Percentiles rank a stretch among this genome's conserved stretches.
Conservation (phyloP, 2,797 vertebrate genomes). For the Acropternis orthonyx region DNA sequence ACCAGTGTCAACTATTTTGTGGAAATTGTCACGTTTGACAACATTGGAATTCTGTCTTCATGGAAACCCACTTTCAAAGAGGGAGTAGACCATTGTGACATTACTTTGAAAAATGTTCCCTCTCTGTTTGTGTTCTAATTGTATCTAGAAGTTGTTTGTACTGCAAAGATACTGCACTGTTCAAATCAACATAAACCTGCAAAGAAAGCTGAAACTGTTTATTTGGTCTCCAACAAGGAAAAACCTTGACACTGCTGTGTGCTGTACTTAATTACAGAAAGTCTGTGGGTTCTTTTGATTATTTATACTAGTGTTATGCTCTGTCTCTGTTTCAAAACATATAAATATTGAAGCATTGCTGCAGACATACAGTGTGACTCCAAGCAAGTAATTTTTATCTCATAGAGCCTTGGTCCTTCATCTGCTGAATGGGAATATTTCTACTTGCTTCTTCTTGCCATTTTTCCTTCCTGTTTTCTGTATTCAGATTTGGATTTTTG, state of each 20-base stretch:
- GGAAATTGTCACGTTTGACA: neutral
- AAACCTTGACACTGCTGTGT: neutral
- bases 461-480: neutral
- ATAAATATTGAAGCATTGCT: neutral
- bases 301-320: neutral
- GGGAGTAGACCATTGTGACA: neutral
- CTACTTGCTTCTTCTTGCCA: neutral
- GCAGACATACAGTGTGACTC: neutral
- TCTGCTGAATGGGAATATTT: neutral
- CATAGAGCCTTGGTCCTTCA: neutral
- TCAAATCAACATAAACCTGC: neutral
- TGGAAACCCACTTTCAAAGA: neutral
- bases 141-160: neutral
- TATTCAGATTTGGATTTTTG: neutral
- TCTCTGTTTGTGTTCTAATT: neutral
- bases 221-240: neutral
- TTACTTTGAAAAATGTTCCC: neutral
- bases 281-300: neutral
- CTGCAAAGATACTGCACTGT: neutral
- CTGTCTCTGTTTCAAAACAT: neutral
- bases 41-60: neutral
- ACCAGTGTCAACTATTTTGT: neutral
- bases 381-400: neutral
- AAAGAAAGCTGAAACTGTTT: neutral
- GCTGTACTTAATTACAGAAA: neutral